Conservation (phyloP, 2,113 vertebrate species). For the Papio anubis region DNA sequence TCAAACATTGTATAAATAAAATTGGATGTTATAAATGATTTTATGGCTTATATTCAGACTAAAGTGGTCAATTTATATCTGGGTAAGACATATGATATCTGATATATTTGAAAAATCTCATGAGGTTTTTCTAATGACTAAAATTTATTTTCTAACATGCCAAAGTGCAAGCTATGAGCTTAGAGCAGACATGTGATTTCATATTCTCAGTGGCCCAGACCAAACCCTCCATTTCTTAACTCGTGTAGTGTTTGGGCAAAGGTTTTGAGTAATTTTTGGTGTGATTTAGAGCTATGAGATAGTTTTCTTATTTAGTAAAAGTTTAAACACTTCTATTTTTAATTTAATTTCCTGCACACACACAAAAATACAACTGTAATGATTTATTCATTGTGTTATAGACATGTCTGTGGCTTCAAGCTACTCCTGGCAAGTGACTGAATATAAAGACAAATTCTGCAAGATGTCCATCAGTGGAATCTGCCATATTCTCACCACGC, state of each 20-base stretch:
- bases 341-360: neutral
- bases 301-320: neutral
- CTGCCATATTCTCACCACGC: neutral
- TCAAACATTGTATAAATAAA: neutral
- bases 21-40: neutral
- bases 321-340: neutral
- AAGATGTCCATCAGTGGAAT: neutral
- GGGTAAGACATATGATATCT: neutral
- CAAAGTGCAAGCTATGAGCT: neutral
- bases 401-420: neutral
- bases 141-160: neutral
- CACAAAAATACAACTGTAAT: neutral
- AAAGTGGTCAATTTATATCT: neutral
- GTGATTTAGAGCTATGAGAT: neutral
- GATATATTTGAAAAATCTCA: neutral
- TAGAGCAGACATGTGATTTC: neutral
- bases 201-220: neutral
- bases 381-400: neutral
- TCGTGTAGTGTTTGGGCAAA: neutral
- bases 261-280: neutral
- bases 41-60: neutral
- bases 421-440: neutral
- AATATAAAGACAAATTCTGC: neutral
- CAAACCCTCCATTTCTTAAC: neutral
- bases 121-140: neutral